phyloP scores from a whole-genome alignment of 2,113 vertebrate genomes.

The Protobothrops mucrosquamatus region DNA sequence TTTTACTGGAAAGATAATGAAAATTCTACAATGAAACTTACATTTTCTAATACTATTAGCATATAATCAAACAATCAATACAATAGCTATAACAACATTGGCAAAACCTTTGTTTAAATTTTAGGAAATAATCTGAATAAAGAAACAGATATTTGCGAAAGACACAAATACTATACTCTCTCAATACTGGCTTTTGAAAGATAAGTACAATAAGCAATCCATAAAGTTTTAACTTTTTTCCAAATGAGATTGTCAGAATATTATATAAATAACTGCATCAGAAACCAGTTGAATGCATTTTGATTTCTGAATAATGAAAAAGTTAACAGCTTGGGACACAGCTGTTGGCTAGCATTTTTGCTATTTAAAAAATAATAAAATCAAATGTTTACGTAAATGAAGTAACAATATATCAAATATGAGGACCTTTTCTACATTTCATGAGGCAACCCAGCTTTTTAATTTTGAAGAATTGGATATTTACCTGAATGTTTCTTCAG shows the following conservation, averaged over 20 bases:
- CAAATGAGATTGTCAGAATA: neutral
- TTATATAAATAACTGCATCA: neutral
- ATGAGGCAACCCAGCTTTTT: neutral
- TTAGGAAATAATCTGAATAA: neutral
- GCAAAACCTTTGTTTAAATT: neutral
- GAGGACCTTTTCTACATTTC: neutral
- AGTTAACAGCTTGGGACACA: neutral
- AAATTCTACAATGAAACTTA: neutral
- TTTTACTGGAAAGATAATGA: neutral
- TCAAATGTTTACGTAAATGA: neutral
- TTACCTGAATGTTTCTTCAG: constrained; percentile 88
- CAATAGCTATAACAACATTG: neutral
- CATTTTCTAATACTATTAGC: neutral
- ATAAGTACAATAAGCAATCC: neutral
- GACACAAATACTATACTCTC: neutral
- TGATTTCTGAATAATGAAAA: neutral
- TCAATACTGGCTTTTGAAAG: neutral
- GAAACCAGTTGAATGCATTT: neutral
- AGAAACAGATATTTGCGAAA: neutral
- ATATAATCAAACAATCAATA: neutral
- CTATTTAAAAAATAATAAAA: neutral
- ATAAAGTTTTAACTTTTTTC: neutral
- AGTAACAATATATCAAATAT: neutral
- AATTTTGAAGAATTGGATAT: neutral
- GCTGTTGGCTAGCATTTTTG: neutral